Evolutionary conservation across 2,797 vertebrate genomes (phyloP).

Genomic region (Squalus acanthias): DNA sequence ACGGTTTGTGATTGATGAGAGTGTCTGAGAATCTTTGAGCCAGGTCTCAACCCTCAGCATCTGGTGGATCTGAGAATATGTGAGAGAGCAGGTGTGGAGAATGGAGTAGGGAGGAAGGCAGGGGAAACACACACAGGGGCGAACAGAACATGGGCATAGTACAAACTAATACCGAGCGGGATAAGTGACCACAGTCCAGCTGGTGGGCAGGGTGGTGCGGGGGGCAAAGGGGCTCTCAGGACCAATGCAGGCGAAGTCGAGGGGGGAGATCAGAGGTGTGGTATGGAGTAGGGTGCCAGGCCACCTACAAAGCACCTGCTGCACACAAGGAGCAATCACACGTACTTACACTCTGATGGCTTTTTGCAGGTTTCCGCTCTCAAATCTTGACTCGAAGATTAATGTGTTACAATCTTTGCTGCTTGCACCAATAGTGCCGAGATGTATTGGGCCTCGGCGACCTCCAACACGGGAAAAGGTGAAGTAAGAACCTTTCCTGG

Average conservation of each 20-base stretch:
- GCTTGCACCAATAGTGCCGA: slow-evolving; percentile 39
- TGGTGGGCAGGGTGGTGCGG: no score
- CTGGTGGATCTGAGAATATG: neutral
- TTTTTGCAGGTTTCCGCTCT: slow-evolving; percentile 89
- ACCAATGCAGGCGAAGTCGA: neutral
- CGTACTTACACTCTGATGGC: slow-evolving; percentile 77
- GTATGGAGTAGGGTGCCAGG: neutral
- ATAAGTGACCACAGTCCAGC: no score
- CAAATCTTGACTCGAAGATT: slow-evolving; percentile 88
- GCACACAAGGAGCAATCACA: neutral
- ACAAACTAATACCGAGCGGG: no score
- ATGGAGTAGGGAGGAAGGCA: no score
- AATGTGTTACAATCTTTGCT: slow-evolving; percentile 58
- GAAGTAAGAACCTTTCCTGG: slow-evolving; percentile 59
- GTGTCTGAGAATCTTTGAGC: no score
- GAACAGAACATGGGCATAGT: no score
- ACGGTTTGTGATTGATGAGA: neutral
- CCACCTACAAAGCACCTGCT: no score
- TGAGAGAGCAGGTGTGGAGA: neutral
- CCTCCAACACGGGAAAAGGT: slow-evolving; percentile 70
- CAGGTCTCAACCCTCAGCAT: neutral
- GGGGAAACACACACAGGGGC: no score
- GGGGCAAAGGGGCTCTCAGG: neutral
- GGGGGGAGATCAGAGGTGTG: neutral
- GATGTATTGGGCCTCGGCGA: slow-evolving; percentile 54